Evolutionary conservation across 2,113 vertebrate genomes (phyloP).

Genomic region (Sula dactylatra): DNA sequence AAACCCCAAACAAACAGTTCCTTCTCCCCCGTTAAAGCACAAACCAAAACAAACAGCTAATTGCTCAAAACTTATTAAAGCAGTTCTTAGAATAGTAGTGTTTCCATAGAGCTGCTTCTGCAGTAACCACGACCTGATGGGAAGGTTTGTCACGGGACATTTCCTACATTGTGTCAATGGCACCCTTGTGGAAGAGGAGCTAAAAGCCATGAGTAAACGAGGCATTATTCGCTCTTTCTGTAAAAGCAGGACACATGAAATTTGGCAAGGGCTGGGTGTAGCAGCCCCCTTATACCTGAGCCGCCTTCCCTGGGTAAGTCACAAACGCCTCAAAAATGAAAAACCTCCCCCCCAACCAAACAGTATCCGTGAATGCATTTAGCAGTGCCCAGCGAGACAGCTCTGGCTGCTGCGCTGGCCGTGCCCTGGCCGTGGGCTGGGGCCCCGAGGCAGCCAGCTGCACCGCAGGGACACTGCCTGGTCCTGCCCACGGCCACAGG

Average conservation of each 20-base stretch:
- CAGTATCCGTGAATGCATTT: not conserved
- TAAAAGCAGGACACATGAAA: not conserved
- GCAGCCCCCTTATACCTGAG: not conserved
- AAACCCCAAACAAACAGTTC: not conserved
- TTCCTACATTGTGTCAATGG: not conserved
- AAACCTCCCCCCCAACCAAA: not conserved
- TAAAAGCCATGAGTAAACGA: accelerated
- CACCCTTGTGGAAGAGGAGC: not conserved
- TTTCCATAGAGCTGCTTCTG: not conserved
- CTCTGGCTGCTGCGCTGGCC: not conserved
- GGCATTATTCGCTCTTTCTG: not conserved
- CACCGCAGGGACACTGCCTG: accelerated
- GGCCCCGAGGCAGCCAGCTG: not conserved
- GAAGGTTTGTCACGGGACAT: not conserved
- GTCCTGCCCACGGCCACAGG: accelerated
- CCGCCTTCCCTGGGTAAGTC: not conserved
- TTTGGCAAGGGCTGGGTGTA: not conserved
- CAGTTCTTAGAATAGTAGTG: not conserved
- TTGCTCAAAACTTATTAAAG: not conserved
- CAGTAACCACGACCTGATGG: not conserved
- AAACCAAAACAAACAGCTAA: not conserved
- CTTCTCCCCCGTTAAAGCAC: not conserved
- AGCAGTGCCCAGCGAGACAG: not conserved
- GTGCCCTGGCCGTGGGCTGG: accelerated
- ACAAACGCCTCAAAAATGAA: not conserved